Evolutionary conservation across 1,140 invertebrate genomes (phyloP).

Genomic region (Octopus sinensis): DNA sequence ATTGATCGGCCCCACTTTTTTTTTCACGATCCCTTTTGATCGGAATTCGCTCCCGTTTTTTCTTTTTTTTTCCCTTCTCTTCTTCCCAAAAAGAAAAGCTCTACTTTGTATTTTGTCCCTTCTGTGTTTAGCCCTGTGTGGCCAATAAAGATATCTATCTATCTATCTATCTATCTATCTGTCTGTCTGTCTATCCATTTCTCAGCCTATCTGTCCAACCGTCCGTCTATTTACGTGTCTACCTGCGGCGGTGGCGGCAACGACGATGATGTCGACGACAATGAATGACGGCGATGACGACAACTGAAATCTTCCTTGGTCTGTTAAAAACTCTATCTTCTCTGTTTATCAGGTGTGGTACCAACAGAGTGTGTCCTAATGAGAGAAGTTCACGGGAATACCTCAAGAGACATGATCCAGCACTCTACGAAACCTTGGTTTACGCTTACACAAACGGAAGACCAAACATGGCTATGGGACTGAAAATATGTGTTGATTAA

Average conservation of each 20-base stretch:
- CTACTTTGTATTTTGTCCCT: too few relatives aligned
- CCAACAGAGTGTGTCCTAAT: background rate
- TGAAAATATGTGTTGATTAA: background rate
- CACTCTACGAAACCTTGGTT: background rate
- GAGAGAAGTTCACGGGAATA: background rate
- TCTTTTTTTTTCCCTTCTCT: too few relatives aligned
- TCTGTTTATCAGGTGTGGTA: background rate
- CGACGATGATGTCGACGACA: background rate
- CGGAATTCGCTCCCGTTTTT: too few relatives aligned
- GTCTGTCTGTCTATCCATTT: background rate
- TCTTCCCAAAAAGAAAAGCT: too few relatives aligned
- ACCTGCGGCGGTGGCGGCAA: background rate
- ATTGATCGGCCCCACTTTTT: too few relatives aligned
- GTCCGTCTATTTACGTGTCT: background rate
- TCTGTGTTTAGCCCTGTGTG: too few relatives aligned
- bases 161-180: background rate
- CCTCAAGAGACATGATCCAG: background rate
- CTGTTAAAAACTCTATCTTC: background rate
- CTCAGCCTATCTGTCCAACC: background rate
- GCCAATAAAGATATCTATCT: too few relatives aligned
- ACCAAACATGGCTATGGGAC: background rate
- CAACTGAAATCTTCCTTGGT: background rate
- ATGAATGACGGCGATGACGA: too few relatives aligned
- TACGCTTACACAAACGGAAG: background rate
- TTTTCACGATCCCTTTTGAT: too few relatives aligned